A percentile compares a stretch with the other conserved stretches of the same genome.
phyloP scores from a whole-genome alignment of 35 echinoderm and acorn worm genomes.

The Apostichopus californicus region DNA sequence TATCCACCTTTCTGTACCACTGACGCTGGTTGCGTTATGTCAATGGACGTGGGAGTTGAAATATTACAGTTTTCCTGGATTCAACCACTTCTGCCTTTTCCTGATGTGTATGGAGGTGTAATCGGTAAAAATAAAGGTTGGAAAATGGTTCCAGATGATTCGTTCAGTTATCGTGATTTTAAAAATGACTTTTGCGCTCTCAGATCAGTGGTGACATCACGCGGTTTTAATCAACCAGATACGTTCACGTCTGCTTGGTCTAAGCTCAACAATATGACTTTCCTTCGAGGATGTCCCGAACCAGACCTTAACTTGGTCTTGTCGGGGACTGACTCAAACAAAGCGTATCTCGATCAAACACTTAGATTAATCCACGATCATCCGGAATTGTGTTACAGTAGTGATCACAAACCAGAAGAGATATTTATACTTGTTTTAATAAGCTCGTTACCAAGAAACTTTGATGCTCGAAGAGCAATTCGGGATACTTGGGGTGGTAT shows the following conservation, averaged over 20 bases:
- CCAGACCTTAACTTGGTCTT: slow-evolving; percentile 76
- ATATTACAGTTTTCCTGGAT: slow-evolving; percentile 59
- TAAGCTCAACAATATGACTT: slow-evolving; percentile 69
- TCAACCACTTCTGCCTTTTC: slow-evolving; percentile 70
- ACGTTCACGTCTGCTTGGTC: slow-evolving; percentile 49
- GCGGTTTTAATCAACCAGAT: slow-evolving; percentile 65
- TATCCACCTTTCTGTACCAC: slow-evolving; percentile 88
- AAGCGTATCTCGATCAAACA: slow-evolving; percentile 62
- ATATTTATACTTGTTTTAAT: slow-evolving; percentile 81
- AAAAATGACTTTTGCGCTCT: slow-evolving; percentile 69
- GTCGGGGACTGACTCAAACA: slow-evolving; percentile 47
- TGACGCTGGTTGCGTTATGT: slow-evolving; percentile 77
- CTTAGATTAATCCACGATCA: slow-evolving; percentile 68
- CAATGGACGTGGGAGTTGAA: slow-evolving; percentile 51
- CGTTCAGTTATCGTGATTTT: slow-evolving; percentile 67
- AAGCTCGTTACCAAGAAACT: slow-evolving; percentile 75
- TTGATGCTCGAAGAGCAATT: slow-evolving; percentile 79
- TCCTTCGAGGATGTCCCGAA: slow-evolving; percentile 74
- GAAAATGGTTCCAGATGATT: slow-evolving; percentile 58
- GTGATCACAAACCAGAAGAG: slow-evolving; percentile 50
- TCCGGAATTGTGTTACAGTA: slow-evolving; percentile 64
- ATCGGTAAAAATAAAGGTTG: slow-evolving; percentile 63
- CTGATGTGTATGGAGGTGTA: slow-evolving; percentile 70
- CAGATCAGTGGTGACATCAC: slow-evolving; percentile 64
- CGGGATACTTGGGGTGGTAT: slow-evolving; percentile 83